Evolutionary conservation across 2,113 vertebrate genomes (phyloP).

Genomic region (Pelobates fuscus): DNA sequence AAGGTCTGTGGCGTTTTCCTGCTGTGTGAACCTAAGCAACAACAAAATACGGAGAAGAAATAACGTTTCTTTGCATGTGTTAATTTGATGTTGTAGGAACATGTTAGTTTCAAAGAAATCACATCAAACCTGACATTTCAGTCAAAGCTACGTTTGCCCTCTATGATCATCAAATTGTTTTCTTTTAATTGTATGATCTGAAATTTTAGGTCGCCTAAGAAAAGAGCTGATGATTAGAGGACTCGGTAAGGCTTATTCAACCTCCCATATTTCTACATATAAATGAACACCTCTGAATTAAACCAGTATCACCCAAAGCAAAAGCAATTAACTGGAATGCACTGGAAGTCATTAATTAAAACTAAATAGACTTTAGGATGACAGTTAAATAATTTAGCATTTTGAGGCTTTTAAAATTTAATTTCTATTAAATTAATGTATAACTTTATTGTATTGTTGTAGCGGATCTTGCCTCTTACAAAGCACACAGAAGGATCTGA

Average conservation of each 20-base stretch:
- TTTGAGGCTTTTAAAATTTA: too few relatives aligned
- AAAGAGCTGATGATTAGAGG: constrained; percentile 18
- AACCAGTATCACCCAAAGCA: background rate
- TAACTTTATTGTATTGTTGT: too few relatives aligned
- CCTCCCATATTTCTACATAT: background rate
- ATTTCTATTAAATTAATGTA: too few relatives aligned
- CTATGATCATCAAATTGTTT: constrained; percentile 11
- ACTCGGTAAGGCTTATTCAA: background rate
- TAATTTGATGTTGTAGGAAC: constrained; percentile 21
- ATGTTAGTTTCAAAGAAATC: constrained; percentile 24
- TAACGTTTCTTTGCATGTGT: constrained; percentile 1
- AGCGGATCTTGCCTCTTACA: too few relatives aligned
- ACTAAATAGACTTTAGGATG: too few relatives aligned
- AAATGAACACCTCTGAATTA: background rate
- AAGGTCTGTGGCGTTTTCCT: too few relatives aligned
- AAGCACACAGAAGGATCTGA: too few relatives aligned
- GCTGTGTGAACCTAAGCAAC: too few relatives aligned
- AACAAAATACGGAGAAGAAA: background rate
- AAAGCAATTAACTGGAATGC: background rate
- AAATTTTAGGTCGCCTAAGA: constrained; percentile 6
- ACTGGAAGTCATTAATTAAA: background rate
- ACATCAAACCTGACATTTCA: constrained; percentile 31
- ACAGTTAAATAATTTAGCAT: too few relatives aligned
- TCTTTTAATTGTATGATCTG: constrained; percentile 10
- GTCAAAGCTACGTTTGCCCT: background rate